These are phyloP conservation scores for Coturnix japonica DNA, from an alignment of 2,113 vertebrate species.

Conservation along the genomic window DNA sequence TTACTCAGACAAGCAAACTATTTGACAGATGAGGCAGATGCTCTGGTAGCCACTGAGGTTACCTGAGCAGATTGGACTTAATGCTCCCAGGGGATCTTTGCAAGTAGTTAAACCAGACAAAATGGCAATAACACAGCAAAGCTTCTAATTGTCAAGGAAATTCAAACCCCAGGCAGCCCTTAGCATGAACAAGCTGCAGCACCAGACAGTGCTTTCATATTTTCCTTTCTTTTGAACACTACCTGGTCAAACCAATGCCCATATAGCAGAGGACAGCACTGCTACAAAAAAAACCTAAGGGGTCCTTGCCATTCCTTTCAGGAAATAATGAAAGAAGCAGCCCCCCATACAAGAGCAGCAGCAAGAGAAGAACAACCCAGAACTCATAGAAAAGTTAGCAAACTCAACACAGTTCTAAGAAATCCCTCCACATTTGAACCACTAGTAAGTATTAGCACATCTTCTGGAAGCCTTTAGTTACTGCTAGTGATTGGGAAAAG, in stretches of 20 bases:
- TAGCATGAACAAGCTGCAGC: neutral
- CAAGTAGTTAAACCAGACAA: constrained; percentile 27
- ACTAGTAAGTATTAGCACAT: neutral
- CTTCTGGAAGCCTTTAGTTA: neutral
- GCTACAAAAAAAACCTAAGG: neutral
- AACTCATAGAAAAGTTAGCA: neutral
- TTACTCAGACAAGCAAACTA: constrained; percentile 31
- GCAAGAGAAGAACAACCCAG: neutral
- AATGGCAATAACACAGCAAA: constrained; percentile 32
- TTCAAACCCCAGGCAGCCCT: constrained; percentile 14
- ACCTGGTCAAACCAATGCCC: neutral
- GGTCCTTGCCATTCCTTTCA: neutral
- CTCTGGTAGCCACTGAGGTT: constrained; percentile 13
- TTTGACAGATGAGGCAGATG: constrained; percentile 33
- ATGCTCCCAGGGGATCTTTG: constrained; percentile 5
- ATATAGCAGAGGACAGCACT: neutral
- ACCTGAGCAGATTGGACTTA: constrained; percentile 45
- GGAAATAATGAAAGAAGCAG: neutral
- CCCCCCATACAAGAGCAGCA: neutral
- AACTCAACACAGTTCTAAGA: neutral
- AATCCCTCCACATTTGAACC: neutral
- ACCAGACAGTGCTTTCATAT: neutral
- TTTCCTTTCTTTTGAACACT: constrained; percentile 17
- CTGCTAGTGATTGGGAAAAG: neutral
- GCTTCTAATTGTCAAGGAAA: constrained; percentile 40